Conservation (phyloP, 2,797 vertebrate species). For the Numenius phaeopus region DNA sequence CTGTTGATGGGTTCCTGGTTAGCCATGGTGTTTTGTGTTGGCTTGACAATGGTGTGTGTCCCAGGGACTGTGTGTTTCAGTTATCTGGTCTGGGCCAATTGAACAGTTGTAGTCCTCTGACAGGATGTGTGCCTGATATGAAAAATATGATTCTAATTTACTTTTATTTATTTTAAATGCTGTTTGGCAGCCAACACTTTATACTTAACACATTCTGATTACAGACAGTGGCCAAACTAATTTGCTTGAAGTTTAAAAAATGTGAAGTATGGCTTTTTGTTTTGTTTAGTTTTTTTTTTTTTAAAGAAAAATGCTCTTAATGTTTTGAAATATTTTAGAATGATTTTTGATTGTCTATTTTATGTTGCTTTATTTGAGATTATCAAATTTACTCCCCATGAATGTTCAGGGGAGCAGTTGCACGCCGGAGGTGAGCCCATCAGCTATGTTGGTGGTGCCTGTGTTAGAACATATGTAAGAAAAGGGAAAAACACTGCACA, state of each 20-base stretch:
- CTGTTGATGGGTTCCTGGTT: background rate
- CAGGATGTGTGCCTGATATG: constrained; percentile 7
- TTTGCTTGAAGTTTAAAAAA: background rate
- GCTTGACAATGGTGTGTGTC: background rate
- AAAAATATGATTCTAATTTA: constrained; percentile 15
- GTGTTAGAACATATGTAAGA: background rate
- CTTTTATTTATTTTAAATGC: constrained; percentile 13
- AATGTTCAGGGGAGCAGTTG: background rate
- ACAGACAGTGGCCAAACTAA: background rate
- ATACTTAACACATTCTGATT: background rate
- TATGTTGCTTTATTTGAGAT: background rate
- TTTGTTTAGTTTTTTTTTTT: background rate
- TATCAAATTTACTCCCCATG: background rate
- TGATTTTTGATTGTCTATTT: background rate
- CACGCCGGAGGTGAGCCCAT: background rate
- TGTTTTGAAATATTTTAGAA: background rate
- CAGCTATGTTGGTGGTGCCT: background rate
- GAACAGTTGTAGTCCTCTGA: constrained; percentile 45
- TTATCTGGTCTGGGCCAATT: constrained; percentile 16
- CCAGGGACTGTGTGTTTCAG: background rate
- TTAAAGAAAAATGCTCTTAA: background rate
- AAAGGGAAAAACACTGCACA: background rate
- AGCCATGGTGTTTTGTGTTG: background rate
- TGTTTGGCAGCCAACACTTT: background rate
- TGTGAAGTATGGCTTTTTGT: background rate